Evolutionary conservation across 2,797 vertebrate genomes (phyloP).

Genomic region (Chaenodraco wilsoni): DNA sequence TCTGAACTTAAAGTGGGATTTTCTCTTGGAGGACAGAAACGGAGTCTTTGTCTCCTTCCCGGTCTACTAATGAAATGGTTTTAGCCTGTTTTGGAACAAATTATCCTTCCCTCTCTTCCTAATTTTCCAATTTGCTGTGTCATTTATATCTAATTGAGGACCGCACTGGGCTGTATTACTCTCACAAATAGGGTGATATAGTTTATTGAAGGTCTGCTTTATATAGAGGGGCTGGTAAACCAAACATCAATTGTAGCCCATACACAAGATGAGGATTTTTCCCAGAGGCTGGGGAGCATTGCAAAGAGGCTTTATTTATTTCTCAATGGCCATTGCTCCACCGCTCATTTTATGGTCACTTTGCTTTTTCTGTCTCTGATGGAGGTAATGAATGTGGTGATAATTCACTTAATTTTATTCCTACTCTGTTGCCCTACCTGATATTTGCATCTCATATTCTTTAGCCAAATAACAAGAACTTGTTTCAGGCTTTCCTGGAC

Average conservation of each 20-base stretch:
- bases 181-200: conserved; percentile 83
- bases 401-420: conserved; percentile 67
- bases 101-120: conserved; percentile 85
- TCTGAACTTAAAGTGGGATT: conserved; percentile 57
- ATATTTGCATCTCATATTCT: conserved; percentile 65
- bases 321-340: conserved; percentile 72
- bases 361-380: conserved; percentile 56
- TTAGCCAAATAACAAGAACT: conserved; percentile 56
- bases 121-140: conserved; percentile 90
- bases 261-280: conserved; percentile 64
- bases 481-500: conserved; percentile 46
- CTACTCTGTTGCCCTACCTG: conserved; percentile 41
- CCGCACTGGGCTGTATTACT: conserved; percentile 82
- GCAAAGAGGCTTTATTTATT: conserved; percentile 79
- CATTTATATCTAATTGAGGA: conserved; percentile 87
- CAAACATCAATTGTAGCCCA: conserved; percentile 75
- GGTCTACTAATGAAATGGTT: conserved; percentile 86
- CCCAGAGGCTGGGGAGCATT: conserved; percentile 56
- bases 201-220: conserved; percentile 82
- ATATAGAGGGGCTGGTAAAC: conserved; percentile 73
- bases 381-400: conserved; percentile 68
- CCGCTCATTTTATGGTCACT: conserved; percentile 69
- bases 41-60: conserved; percentile 73
- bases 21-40: conserved; percentile 72
- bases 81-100: conserved; percentile 86